A percentile compares a stretch with the other conserved stretches of the same genome.
These are phyloP conservation scores for Rhodophaea formosa DNA, from an alignment of 2,888 invertebrate genomes.

Conservation along the genomic window DNA sequence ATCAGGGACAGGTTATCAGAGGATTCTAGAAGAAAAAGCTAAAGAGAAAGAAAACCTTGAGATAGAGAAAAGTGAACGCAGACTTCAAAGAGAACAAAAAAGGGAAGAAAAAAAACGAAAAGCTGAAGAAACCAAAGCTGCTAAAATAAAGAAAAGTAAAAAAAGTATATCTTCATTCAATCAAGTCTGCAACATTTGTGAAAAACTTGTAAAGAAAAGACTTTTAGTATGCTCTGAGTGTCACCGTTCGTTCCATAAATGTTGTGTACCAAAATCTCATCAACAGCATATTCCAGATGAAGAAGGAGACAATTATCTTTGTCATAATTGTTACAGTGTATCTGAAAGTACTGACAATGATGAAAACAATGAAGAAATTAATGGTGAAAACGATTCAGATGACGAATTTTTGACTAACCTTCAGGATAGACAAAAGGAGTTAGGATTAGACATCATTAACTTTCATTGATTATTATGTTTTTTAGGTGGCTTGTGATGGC, in stretches of 20 bases:
- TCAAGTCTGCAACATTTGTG: not conserved
- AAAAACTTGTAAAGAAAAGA: slow-evolving; percentile 1
- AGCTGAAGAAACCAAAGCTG: slow-evolving; percentile 1
- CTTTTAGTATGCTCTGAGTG: not conserved
- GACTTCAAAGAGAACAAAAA: not conserved
- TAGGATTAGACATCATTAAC: not conserved
- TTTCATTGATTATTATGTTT: not conserved
- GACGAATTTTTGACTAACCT: not conserved
- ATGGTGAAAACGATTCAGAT: not conserved
- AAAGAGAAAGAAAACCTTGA: slow-evolving; percentile 13
- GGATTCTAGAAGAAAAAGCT: slow-evolving; percentile 10
- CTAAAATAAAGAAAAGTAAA: slow-evolving; percentile 8
- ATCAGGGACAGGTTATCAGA: slow-evolving; percentile 11
- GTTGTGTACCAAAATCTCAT: slow-evolving; percentile 9
- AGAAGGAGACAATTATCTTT: slow-evolving; percentile 13
- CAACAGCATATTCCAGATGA: slow-evolving; percentile 11
- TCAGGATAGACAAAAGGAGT: not conserved
- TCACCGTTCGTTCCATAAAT: not conserved
- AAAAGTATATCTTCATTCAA: not conserved
- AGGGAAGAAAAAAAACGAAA: not conserved
- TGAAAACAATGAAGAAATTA: slow-evolving; percentile 1
- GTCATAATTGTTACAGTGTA: slow-evolving; percentile 11
- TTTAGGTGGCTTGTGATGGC: not conserved
- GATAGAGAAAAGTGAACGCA: slow-evolving; percentile 3
- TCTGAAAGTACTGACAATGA: slow-evolving; percentile 5